Evolutionary conservation across 30 jellyfish, hydroid and myxozoan species (phyloP).

Genomic region (Hydractinia echinata): DNA sequence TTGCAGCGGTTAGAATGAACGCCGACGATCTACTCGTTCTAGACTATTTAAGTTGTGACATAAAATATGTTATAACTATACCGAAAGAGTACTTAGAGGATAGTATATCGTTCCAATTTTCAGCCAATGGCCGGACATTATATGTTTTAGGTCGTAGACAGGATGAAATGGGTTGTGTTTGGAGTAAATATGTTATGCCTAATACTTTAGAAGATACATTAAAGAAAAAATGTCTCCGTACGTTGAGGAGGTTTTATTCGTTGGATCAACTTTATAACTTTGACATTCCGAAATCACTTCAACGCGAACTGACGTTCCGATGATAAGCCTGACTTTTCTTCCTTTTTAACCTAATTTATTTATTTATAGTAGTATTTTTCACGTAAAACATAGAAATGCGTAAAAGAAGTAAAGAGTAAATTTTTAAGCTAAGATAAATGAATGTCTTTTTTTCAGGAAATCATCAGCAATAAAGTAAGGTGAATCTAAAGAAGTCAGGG

Average conservation of each 20-base stretch:
- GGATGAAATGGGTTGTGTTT: not conserved
- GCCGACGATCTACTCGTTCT: not conserved
- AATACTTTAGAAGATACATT: not conserved
- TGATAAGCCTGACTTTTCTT: too few species aligned
- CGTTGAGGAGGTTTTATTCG: not conserved
- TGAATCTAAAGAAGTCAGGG: too few species aligned
- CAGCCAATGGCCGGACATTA: conserved; percentile 16
- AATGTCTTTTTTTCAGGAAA: too few species aligned
- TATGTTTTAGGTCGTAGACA: not conserved
- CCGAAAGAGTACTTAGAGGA: not conserved
- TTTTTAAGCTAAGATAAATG: too few species aligned
- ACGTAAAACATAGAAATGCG: too few species aligned
- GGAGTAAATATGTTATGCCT: not conserved
- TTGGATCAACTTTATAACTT: not conserved
- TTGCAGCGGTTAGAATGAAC: conserved; percentile 5
- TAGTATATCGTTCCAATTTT: not conserved
- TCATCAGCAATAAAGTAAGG: too few species aligned
- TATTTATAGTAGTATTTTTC: too few species aligned
- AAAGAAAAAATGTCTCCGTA: not conserved
- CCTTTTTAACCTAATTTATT: too few species aligned
- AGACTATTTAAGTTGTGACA: not conserved
- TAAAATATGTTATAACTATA: not conserved
- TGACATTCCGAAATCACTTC: conserved; percentile 3
- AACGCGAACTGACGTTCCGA: conserved; percentile 2
- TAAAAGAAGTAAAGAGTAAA: too few species aligned